Conservation (phyloP, 1,140 invertebrate genomes). For the Achatina immaculata region DNA sequence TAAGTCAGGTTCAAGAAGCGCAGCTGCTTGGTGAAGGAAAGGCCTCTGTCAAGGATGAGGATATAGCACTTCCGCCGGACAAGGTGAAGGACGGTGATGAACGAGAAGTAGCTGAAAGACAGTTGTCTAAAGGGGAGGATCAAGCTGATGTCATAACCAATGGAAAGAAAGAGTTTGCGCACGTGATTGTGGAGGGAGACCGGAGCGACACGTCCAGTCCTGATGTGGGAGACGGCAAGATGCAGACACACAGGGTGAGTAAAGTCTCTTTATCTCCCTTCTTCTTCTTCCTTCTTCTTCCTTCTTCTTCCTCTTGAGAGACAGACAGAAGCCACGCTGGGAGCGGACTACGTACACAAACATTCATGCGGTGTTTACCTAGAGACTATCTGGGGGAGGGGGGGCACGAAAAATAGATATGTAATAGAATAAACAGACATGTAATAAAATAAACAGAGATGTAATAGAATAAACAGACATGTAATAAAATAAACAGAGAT, state of each 20-base stretch:
- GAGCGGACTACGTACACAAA: too few relatives aligned
- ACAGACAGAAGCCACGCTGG: too few relatives aligned
- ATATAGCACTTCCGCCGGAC: not conserved
- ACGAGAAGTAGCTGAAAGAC: not conserved
- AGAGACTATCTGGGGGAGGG: too few relatives aligned
- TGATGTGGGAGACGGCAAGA: not conserved
- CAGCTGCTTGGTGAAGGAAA: not conserved
- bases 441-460: too few relatives aligned
- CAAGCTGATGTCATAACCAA: not conserved
- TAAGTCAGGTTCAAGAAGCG: not conserved
- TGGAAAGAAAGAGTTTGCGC: not conserved
- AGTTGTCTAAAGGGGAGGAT: not conserved
- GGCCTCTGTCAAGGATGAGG: not conserved
- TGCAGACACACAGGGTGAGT: not conserved
- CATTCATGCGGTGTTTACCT: too few relatives aligned
- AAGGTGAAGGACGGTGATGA: not conserved
- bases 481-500: too few relatives aligned
- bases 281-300: not conserved
- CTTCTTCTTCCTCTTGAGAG: not conserved
- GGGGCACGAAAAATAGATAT: too few relatives aligned
- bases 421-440: too few relatives aligned
- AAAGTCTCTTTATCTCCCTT: not conserved
- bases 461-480: too few relatives aligned
- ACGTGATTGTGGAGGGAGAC: conserved; percentile 57
- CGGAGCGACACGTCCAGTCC: conserved; percentile 56